Evolutionary conservation across 2,888 invertebrate genomes (phyloP).

Genomic region (Empis stercorea): DNA sequence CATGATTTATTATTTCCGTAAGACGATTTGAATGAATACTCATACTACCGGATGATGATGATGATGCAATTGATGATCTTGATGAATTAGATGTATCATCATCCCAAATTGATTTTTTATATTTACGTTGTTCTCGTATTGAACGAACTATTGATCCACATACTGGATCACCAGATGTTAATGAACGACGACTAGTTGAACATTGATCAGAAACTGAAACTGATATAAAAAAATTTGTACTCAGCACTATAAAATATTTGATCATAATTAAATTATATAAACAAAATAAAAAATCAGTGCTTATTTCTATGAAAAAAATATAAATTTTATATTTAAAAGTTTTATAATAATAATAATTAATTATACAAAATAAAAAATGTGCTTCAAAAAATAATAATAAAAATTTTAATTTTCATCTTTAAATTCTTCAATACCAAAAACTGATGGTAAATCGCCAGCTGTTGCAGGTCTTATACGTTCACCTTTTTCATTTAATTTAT

Average conservation of each 20-base stretch:
- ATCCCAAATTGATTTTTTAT: constrained; percentile 5
- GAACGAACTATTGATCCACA: constrained; percentile 11
- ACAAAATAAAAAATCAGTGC: too few species aligned
- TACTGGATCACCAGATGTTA: constrained; percentile 10
- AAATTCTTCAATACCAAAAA: too few species aligned
- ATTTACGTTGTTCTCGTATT: constrained; percentile 3
- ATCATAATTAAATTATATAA: too few species aligned
- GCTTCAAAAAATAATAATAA: too few species aligned
- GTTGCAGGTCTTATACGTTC: background rate
- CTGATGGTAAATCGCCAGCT: background rate
- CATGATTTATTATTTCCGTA: background rate
- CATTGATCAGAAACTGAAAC: constrained; percentile 1
- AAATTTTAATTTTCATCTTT: too few species aligned
- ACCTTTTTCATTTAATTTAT: background rate
- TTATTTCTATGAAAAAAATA: too few species aligned
- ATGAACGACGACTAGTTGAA: background rate
- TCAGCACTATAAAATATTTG: too few species aligned
- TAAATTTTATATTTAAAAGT: too few species aligned
- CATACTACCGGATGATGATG: constrained; percentile 4
- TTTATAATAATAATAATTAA: too few species aligned
- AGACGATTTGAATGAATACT: background rate
- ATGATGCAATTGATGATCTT: constrained; percentile 3
- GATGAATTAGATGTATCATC: constrained; percentile 4
- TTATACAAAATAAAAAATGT: too few species aligned
- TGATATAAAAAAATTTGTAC: too few species aligned